Conservation (phyloP, 2,888 invertebrate genomes). For the Phaedon cochleariae region DNA sequence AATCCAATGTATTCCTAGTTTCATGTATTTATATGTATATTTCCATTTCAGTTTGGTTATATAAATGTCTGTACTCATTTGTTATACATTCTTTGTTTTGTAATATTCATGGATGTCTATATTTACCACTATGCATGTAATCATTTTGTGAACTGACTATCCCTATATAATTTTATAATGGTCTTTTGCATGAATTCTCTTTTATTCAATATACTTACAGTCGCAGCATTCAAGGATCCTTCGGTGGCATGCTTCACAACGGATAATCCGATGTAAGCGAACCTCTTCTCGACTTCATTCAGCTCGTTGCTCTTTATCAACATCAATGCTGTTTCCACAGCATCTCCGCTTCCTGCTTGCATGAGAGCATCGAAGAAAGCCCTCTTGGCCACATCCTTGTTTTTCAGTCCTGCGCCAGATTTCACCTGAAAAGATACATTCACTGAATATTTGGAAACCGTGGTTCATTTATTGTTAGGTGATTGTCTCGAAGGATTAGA, state of each 20-base stretch:
- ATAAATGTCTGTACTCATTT: no score
- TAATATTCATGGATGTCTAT: no score
- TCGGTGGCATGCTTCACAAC: conserved; percentile 74
- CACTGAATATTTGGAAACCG: no score
- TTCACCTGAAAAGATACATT: conserved; percentile 53
- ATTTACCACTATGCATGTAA: no score
- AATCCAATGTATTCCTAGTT: no score
- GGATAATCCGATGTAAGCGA: conserved; percentile 75
- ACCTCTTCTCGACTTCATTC: conserved; percentile 65
- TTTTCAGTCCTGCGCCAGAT: conserved; percentile 64
- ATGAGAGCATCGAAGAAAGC: conserved; percentile 85
- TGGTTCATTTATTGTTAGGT: no score
- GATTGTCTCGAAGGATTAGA: no score
- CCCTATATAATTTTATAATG: no score
- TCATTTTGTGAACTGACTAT: no score
- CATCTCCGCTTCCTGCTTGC: conserved; percentile 79
- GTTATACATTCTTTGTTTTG: no score
- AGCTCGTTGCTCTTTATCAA: conserved; percentile 74
- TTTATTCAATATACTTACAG: conserved; percentile 61
- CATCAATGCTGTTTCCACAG: conserved; percentile 75
- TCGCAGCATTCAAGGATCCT: conserved; percentile 66
- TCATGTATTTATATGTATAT: no score
- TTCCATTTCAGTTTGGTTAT: no score
- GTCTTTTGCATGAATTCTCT: background rate
- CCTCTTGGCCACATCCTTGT: conserved; percentile 71